A percentile compares a stretch with the other conserved stretches of the same genome.
Evolutionary conservation across 2,797 vertebrate species (phyloP).

Genomic region (Lepus oiostolus): DNA sequence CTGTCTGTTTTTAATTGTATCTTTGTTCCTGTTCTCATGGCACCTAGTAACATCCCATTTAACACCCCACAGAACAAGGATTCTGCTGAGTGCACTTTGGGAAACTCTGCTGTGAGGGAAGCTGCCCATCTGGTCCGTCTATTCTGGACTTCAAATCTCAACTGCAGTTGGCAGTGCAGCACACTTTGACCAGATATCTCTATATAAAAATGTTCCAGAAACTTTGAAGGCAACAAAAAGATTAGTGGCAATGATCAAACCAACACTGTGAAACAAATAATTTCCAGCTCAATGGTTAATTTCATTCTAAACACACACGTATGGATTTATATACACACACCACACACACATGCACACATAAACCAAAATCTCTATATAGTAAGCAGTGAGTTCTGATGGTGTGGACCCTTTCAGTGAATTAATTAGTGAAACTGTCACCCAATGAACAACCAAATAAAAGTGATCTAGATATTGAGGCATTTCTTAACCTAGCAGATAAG

Average conservation of each 20-base stretch:
- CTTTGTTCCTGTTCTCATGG: slow-evolving; percentile 72
- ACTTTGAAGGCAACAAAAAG: slow-evolving; percentile 80
- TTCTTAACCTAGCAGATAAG: background rate
- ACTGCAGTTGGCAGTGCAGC: slow-evolving; percentile 84
- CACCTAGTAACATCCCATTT: slow-evolving; percentile 83
- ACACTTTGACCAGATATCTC: slow-evolving; percentile 85
- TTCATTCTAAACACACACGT: slow-evolving; percentile 37
- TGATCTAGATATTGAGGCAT: background rate
- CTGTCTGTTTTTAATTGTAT: background rate
- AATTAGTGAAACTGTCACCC: background rate
- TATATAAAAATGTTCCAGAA: slow-evolving; percentile 84
- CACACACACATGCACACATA: background rate
- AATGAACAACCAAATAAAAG: slow-evolving; percentile 1
- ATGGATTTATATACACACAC: background rate
- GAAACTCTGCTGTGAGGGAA: slow-evolving; percentile 84
- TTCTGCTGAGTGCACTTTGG: slow-evolving; percentile 81
- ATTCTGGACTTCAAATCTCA: slow-evolving; percentile 84
- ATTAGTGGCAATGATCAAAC: slow-evolving; percentile 75
- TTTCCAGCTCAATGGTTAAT: slow-evolving; percentile 58
- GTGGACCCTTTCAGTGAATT: slow-evolving; percentile 2
- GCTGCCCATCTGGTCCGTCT: slow-evolving; percentile 85
- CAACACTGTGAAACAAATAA: slow-evolving; percentile 71
- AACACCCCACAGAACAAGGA: slow-evolving; percentile 80
- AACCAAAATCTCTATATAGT: background rate
- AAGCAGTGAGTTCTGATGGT: background rate